Conservation (phyloP, 2,113 vertebrate species). For the Tympanuchus pallidicinctus region DNA sequence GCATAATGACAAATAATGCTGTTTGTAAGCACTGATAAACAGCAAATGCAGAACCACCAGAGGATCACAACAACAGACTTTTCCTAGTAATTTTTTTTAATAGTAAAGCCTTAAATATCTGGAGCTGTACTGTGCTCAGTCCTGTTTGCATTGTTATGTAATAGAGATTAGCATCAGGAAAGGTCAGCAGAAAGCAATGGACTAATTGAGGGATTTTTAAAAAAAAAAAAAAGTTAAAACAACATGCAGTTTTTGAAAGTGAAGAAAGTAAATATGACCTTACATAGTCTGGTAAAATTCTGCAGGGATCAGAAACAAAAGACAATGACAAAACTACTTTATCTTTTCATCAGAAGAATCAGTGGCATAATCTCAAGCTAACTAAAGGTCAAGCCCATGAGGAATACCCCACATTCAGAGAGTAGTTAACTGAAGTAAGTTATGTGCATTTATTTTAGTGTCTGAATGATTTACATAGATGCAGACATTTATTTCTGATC, state of each 20-base stretch:
- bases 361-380: not conserved
- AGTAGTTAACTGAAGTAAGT: constrained; percentile 18
- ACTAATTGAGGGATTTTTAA: constrained; percentile 23
- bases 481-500: not conserved
- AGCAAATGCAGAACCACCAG: not conserved
- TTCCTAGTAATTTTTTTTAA: not conserved
- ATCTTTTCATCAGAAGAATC: constrained; percentile 27
- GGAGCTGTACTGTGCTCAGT: not conserved
- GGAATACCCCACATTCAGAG: constrained; percentile 11
- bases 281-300: constrained; percentile 12
- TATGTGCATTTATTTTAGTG: constrained; percentile 49
- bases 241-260: constrained; percentile 25
- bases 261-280: constrained; percentile 38
- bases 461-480: constrained; percentile 33
- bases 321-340: not conserved
- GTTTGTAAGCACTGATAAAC: not conserved
- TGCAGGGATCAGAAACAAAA: constrained; percentile 17
- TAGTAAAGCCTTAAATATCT: not conserved
- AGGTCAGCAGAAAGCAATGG: not conserved
- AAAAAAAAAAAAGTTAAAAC: not conserved
- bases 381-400: constrained; percentile 35
- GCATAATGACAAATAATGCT: not conserved
- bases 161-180: constrained; percentile 4
- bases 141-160: not conserved
- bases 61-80: not conserved